A percentile compares a stretch with the other conserved stretches of the same genome.
Conservation (phyloP, 2,797 vertebrate species). For the Moxostoma hubbsi region DNA sequence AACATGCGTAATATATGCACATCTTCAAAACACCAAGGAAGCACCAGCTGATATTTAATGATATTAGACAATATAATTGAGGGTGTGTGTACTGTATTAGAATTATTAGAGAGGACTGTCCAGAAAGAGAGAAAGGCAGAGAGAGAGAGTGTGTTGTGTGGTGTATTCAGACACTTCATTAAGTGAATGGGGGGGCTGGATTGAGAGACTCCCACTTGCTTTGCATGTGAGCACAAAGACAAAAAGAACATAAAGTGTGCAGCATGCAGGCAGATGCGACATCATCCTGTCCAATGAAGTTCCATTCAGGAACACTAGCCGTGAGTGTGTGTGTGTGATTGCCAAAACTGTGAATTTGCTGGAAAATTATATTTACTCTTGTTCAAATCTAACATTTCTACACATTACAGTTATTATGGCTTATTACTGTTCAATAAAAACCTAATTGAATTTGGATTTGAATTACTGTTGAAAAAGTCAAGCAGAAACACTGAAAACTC, state of each 20-base stretch:
- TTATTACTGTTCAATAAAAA: background rate
- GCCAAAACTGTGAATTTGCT: background rate
- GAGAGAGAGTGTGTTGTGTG: conserved; percentile 41
- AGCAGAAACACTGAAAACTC: background rate
- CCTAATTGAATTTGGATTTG: too few species aligned
- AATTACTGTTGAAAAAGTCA: background rate
- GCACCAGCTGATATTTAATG: background rate
- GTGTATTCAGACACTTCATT: conserved; percentile 60
- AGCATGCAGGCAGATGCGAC: conserved; percentile 58
- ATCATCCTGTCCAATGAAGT: conserved; percentile 56
- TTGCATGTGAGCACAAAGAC: conserved; percentile 62
- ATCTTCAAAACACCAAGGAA: background rate
- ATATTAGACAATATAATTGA: background rate
- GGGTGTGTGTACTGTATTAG: background rate
- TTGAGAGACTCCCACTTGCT: conserved; percentile 58
- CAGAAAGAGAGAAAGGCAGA: conserved; percentile 8
- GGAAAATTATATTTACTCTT: background rate
- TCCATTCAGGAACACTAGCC: conserved; percentile 27
- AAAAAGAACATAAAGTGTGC: conserved; percentile 53
- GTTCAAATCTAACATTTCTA: background rate
- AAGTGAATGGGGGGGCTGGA: conserved; percentile 56
- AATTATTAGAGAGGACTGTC: conserved; percentile 16
- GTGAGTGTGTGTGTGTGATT: background rate
- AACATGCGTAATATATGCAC: background rate
- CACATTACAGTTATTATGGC: background rate